Evolutionary conservation across 2,888 invertebrate species (phyloP).

Genomic region (Cryptocheilus praepositus): DNA sequence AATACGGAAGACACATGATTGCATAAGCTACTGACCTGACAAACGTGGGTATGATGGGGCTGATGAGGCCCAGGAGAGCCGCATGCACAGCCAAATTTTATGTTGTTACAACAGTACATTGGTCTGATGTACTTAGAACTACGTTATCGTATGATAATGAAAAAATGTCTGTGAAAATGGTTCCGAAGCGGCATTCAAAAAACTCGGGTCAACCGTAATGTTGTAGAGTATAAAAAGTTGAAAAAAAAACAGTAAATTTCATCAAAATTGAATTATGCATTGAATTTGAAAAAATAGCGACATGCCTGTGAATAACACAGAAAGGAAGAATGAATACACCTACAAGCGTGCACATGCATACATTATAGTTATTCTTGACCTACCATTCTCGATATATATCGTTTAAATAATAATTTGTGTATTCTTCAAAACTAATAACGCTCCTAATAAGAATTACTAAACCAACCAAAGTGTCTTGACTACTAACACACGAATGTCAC

Average conservation of each 20-base stretch:
- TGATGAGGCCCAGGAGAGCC: conserved; percentile 77
- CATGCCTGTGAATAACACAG: too few relatives aligned
- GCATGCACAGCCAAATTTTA: conserved; percentile 78
- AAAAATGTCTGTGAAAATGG: conserved; percentile 12
- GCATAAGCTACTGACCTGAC: conserved; percentile 74
- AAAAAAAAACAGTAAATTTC: not conserved
- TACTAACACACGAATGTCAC: too few relatives aligned
- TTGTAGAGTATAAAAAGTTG: not conserved
- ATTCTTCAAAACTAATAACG: not conserved
- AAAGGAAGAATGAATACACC: too few relatives aligned
- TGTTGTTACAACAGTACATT: conserved; percentile 66
- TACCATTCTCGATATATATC: too few relatives aligned
- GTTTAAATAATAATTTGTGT: not conserved
- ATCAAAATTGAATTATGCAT: not conserved
- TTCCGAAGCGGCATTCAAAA: not conserved
- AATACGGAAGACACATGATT: conserved; percentile 26
- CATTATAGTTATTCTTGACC: too few relatives aligned
- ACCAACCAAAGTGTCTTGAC: not conserved
- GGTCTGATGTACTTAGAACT: conserved; percentile 30
- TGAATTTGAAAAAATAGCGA: not conserved
- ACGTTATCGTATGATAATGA: conserved; percentile 1
- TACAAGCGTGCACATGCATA: too few relatives aligned
- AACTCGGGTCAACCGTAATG: too few relatives aligned
- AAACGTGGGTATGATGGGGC: conserved; percentile 75
- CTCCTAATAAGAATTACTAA: not conserved